Evolutionary conservation across 2,888 invertebrate genomes (phyloP), one percentile per base, ranked within the genome.

Genomic region (Apamea monoglypha): DNA sequence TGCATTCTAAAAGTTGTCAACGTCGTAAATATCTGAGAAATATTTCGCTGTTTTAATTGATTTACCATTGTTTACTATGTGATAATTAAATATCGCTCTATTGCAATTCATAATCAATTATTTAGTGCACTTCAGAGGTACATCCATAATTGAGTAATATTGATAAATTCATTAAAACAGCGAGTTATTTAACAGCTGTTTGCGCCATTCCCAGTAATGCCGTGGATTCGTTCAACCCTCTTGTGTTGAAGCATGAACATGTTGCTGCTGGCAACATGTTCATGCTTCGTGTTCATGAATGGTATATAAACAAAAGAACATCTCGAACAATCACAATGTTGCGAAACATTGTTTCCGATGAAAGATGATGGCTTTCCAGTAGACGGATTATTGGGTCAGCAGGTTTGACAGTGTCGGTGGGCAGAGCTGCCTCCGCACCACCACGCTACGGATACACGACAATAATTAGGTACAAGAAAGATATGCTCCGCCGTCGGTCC

Each of bases 401-500:
- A 36, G 18, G 25, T 59, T 47, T 25, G 40, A 74, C 21, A 70
- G 53, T 61, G 36, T 40, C 25, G 40, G 32, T 25, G 56, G 40
- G n/a, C 29, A 10, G 59, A 29, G 4, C 18, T 29, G 14, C 14
- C 25, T 1, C 25, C 36, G 25, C 59, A 29, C 59, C 18, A n/a
- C 56, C 29, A 36, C 32, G 32, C 16, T 63, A 63, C 29, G 6
- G 32, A 21, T 63, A 66, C 63, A 68, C 59, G 25, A 81, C 80
- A 69, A 79, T 71, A 78, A 83, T 40, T 81, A 82, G 47, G 72
- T 86, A 90, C 81, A 71, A 83, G 71, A 86, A 81, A 83, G 91
- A 91, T 91, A 92, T 92, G 90, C 83, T 88, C 83, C 80, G 83
- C 76, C 85, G 79, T 86, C 84, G 91, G 88, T 87, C 88, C 91